phyloP scores from a whole-genome alignment of 2,797 vertebrate species.

The Betta splendens region DNA sequence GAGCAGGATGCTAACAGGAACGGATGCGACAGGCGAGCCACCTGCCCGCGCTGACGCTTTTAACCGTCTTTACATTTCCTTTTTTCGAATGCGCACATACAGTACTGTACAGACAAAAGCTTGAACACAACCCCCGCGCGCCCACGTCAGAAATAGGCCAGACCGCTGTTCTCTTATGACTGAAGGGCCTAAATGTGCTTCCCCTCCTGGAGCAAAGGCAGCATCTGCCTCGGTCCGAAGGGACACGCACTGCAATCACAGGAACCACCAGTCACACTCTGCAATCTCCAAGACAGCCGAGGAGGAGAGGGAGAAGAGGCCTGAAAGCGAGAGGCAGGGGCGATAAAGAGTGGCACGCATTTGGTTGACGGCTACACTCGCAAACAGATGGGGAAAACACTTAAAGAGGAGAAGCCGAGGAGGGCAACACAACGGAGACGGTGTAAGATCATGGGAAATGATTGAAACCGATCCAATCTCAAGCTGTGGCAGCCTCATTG shows the following conservation, averaged over 20 bases:
- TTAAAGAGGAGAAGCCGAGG: slow-evolving; percentile 35
- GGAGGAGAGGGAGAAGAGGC: slow-evolving; percentile 45
- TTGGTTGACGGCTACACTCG: slow-evolving; percentile 43
- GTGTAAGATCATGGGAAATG: slow-evolving; percentile 51
- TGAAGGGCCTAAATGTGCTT: slow-evolving; percentile 69
- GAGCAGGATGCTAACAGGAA: slow-evolving; percentile 45
- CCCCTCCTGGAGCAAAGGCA: slow-evolving; percentile 59
- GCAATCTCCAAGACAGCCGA: slow-evolving; percentile 48
- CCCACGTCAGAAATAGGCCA: slow-evolving; percentile 42
- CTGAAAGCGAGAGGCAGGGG: slow-evolving; percentile 43
- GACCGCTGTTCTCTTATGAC: slow-evolving; percentile 52
- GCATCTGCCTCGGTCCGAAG: slow-evolving; percentile 58
- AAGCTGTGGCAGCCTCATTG: slow-evolving; percentile 13
- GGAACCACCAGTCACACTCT: slow-evolving; percentile 56
- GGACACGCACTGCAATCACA: slow-evolving; percentile 62
- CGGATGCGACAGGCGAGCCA: slow-evolving; percentile 44
- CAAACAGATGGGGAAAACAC: slow-evolving; percentile 66
- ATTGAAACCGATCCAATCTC: slow-evolving; percentile 34
- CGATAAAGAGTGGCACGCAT: slow-evolving; percentile 45
- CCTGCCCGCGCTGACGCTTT: slow-evolving; percentile 54
- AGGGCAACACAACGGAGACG: slow-evolving; percentile 13
- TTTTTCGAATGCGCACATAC: slow-evolving; percentile 38
- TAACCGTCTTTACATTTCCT: slow-evolving; percentile 51
- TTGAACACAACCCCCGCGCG: slow-evolving; percentile 15
- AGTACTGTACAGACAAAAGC: slow-evolving; percentile 18